Base-by-base conservation (phyloP, 1,140 invertebrate genomes). In the Drosophila takahashii region DNA sequence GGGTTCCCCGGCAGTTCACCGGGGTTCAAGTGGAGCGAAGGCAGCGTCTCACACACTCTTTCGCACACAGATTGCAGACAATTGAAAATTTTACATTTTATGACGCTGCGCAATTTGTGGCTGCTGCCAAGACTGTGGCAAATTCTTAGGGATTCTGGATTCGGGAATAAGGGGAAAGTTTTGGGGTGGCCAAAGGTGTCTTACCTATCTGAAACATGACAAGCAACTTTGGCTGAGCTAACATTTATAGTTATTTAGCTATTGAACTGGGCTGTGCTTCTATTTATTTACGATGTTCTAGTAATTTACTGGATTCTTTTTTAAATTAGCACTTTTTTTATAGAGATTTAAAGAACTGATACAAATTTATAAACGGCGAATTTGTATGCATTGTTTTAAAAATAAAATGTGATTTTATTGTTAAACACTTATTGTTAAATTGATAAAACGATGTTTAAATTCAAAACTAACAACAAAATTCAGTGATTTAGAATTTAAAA, bases 81-180 rank as follows among this genome's bases (percentile, higher is more conserved):
- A 87, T 87, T 87, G 83, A 87, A 87, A 87, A 72, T 89, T 83
- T 87, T 87, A 89, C 83, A 87, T 87, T 87, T 87, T 87, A 87
- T 87, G 79, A 87, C 83, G 79, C 84, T 79, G 83, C 76, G 84
- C 84, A 87, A 87, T 87, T 87, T 87, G 83, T 79, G 71, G 75
- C 65, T 64, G 53, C 59, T 53, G 64, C 65, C 76, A 66, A 44
- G 65, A 59, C 57, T 66, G 66, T 66, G 71, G 71, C 34, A 76
- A 76, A 76, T 76, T 76, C 69, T 36, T 75, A 0, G 29, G 6
- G 69, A 60, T 60, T 50, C 66, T 41, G n/a, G 34, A 60, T 60
- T 50, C 66, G 34, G n/a, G 34, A 39, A 15, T 27, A 27, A 57
- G 53, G 45, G 32, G 9, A 27, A 44, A 37, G 70, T 42, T 51